phyloP scores from a whole-genome alignment of 1,140 invertebrate species.

The Chironomus striatipennis region DNA sequence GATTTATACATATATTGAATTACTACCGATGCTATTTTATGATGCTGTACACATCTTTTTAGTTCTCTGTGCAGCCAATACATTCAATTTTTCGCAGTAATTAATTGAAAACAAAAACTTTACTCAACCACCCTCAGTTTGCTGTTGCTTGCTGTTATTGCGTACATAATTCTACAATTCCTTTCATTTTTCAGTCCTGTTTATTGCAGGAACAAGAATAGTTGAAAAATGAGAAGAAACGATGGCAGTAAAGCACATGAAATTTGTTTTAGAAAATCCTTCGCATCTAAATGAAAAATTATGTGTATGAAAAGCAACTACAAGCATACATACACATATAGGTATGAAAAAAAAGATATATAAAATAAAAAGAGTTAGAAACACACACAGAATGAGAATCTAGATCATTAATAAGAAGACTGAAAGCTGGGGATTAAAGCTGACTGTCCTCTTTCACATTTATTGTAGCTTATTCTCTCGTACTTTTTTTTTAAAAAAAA shows the following conservation, averaged over 20 bases:
- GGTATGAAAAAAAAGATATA: too few relatives aligned
- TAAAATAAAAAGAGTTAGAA: neutral
- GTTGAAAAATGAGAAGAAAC: neutral
- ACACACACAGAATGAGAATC: neutral
- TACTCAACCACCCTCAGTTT: neutral
- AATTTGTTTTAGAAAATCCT: slow-evolving; percentile 23
- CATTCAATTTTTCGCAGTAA: slow-evolving; percentile 2
- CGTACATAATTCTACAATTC: neutral
- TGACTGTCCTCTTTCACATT: neutral
- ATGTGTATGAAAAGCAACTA: neutral
- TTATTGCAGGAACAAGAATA: too few relatives aligned
- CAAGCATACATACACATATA: neutral
- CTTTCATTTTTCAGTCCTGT: too few relatives aligned
- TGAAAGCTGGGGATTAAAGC: neutral
- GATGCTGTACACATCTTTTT: slow-evolving; percentile 1
- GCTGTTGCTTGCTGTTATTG: neutral
- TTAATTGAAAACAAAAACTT: slow-evolving; percentile 1
- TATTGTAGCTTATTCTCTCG: neutral
- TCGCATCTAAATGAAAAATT: slow-evolving; percentile 21
- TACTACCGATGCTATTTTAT: neutral
- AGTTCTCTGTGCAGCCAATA: neutral
- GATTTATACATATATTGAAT: neutral
- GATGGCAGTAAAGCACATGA: slow-evolving; percentile 7
- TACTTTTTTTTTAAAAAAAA: too few relatives aligned
- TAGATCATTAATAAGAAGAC: slow-evolving; percentile 1